A percentile compares a stretch with the other conserved stretches of the same genome.
phyloP scores from a whole-genome alignment of 2,797 vertebrate species.

The Paramormyrops hopkinsi region DNA sequence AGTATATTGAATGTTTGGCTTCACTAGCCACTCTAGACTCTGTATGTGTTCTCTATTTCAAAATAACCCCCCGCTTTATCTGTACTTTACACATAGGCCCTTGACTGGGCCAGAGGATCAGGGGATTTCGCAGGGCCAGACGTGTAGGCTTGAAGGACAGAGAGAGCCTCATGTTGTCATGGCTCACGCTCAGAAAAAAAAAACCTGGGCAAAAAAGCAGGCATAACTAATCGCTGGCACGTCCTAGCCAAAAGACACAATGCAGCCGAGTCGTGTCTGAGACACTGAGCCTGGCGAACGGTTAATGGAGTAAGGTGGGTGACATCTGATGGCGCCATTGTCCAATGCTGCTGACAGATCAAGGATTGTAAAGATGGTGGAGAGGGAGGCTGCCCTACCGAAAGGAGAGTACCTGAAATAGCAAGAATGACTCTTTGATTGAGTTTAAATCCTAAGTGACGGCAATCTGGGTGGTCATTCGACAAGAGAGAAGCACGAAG shows the following conservation, averaged over 20 bases:
- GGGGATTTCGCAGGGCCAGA: constrained; percentile 1
- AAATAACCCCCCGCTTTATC: constrained; percentile 7
- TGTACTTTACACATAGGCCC: neutral
- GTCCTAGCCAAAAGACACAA: neutral
- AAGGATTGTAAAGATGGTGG: neutral
- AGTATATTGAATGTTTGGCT: neutral
- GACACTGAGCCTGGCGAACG: neutral
- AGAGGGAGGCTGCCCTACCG: neutral
- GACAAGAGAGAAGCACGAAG: neutral
- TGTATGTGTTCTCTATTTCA: constrained; percentile 10
- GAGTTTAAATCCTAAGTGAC: neutral
- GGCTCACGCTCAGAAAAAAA: neutral
- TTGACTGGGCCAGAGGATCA: neutral
- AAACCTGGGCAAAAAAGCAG: neutral
- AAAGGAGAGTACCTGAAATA: neutral
- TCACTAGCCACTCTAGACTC: neutral
- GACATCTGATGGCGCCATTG: neutral
- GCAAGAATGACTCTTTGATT: neutral
- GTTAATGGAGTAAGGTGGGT: neutral
- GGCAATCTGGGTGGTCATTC: neutral
- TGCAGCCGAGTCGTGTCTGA: neutral
- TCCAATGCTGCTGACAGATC: neutral
- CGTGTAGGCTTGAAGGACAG: neutral
- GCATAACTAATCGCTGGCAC: constrained; percentile 7
- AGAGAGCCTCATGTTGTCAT: constrained; percentile 7